Evolutionary conservation across 2,888 invertebrate genomes (phyloP).

Genomic region (Nemotelus nigrinus): DNA sequence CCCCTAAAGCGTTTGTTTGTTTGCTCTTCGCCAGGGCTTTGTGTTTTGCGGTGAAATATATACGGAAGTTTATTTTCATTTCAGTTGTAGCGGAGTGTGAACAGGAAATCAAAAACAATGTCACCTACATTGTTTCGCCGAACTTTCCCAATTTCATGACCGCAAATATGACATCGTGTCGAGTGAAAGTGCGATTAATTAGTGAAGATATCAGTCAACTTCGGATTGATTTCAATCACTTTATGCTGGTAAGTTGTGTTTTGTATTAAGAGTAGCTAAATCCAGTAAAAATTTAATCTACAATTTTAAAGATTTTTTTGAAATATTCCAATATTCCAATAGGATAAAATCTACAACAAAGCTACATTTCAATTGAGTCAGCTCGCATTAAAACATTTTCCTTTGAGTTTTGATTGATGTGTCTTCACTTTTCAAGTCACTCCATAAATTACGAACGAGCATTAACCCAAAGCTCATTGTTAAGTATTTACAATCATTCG

Average conservation of each 20-base stretch:
- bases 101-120: constrained; percentile 77
- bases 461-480: no score
- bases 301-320: no score
- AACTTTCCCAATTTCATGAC: constrained; percentile 81
- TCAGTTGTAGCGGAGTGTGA: constrained; percentile 81
- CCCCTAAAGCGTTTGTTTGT: neutral
- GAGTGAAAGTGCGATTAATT: constrained; percentile 77
- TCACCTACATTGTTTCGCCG: constrained; percentile 85
- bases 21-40: neutral
- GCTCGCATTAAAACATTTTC: no score
- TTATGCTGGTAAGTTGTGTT: constrained; percentile 74
- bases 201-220: constrained; percentile 84
- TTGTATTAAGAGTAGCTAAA: no score
- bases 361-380: no score
- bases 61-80: constrained; percentile 47
- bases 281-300: no score
- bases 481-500: no score
- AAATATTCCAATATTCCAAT: no score
- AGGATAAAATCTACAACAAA: no score
- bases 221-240: constrained; percentile 84
- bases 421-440: no score
- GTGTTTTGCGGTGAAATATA: neutral
- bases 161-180: constrained; percentile 73
- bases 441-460: no score
- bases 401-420: no score